phyloP scores from a whole-genome alignment of 2,888 invertebrate species.

The Pyrrhia umbra region DNA sequence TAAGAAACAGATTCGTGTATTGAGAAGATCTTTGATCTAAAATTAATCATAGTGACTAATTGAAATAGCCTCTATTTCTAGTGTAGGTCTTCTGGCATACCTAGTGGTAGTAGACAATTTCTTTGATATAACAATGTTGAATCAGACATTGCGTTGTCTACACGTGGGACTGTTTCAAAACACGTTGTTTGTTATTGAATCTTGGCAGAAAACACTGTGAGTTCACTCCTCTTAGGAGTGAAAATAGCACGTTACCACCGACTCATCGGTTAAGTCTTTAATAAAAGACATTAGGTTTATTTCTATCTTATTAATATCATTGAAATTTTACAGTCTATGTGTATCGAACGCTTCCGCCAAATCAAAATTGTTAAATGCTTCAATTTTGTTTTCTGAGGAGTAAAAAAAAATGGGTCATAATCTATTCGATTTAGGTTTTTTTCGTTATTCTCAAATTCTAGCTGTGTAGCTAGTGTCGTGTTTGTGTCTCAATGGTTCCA shows the following conservation, averaged over 20 bases:
- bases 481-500: not conserved
- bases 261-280: conserved; percentile 25
- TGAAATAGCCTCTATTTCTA: conserved; percentile 1
- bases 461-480: too few species aligned
- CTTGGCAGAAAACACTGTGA: conserved; percentile 62
- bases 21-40: conserved; percentile 3
- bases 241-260: conserved; percentile 53
- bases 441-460: not conserved
- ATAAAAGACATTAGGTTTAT: conserved; percentile 9
- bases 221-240: conserved; percentile 55
- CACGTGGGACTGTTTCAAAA: conserved; percentile 34
- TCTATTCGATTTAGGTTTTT: not conserved
- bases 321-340: conserved; percentile 3
- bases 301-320: not conserved
- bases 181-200: conserved; percentile 51
- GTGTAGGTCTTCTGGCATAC: not conserved
- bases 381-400: not conserved
- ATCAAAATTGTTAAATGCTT: not conserved
- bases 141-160: conserved; percentile 12
- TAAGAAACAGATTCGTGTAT: not conserved
- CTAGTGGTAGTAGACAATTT: not conserved
- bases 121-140: conserved; percentile 24
- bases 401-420: too few species aligned
- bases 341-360: not conserved
- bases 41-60: not conserved